A percentile compares a stretch with the other conserved stretches of the same genome.
These are phyloP conservation scores for Dendrocopos noguchii DNA, from an alignment of 2,113 vertebrate species.

Conservation along the genomic window DNA sequence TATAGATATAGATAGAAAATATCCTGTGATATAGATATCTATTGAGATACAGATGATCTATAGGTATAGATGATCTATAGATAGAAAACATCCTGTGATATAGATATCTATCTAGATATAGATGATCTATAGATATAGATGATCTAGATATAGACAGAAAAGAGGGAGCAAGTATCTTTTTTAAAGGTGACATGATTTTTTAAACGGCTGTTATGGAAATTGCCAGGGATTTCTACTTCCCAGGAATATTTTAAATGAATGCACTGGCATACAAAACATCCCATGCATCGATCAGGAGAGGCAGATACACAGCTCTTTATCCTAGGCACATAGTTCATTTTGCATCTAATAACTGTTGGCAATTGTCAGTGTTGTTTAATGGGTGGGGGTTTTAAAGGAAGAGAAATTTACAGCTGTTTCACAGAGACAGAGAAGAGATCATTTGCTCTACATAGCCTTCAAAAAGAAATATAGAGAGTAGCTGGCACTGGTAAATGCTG, in stretches of 20 bases:
- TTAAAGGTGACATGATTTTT: neutral
- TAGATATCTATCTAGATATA: too few relatives aligned
- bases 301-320: slow-evolving; percentile 15
- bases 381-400: slow-evolving; percentile 20
- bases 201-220: slow-evolving; percentile 6
- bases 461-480: slow-evolving; percentile 49
- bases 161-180: neutral
- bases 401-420: slow-evolving; percentile 66
- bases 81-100: too few relatives aligned
- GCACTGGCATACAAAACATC: neutral
- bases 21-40: too few relatives aligned
- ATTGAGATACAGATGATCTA: too few relatives aligned
- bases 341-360: slow-evolving; percentile 53
- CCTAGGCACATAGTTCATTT: slow-evolving; percentile 31
- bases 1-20: too few relatives aligned
- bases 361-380: slow-evolving; percentile 41
- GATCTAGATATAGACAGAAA: neutral
- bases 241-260: slow-evolving; percentile 19
- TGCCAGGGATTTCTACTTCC: neutral
- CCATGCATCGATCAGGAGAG: neutral
- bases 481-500: slow-evolving; percentile 47
- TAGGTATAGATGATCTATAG: too few relatives aligned
- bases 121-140: too few relatives aligned
- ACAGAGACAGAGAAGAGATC: slow-evolving; percentile 56
- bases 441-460: slow-evolving; percentile 48